Base-by-base conservation (phyloP, 2,888 invertebrate species). In the Hesperia comma region DNA sequence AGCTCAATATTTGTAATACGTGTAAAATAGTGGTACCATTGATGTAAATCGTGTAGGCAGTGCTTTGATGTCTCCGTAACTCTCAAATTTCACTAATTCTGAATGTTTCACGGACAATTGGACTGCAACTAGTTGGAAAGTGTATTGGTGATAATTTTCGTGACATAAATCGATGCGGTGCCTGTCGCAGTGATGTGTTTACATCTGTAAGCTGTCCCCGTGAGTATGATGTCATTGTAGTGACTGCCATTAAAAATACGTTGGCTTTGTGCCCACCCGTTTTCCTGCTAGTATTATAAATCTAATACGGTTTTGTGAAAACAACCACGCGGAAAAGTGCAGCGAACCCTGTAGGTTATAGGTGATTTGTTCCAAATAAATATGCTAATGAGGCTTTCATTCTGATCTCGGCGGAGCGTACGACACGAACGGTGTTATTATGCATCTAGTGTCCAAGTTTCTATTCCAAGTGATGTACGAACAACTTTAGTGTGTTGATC, bases 261-360 rank as follows among this genome's bases (percentile, higher is more conserved):
- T 91, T 92, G 92, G 92, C 92, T 91, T 86, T 87, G 88, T 92
- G 92, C 92, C 92, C 92, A 92, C 86, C 89, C 86, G 80, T 90
- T 91, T 91, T 87, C 88, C 87, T 87, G 80, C 80, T 84, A 84
- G 82, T 75, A 74, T 84, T 83, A 84, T 81, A 82, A 86, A 83
- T 85, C 74, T 76, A 81, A 85, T 80, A 83, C 77, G 73, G 79
- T 82, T 89, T 86, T 80, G 79, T 75, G 79, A 79, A 84, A 82
- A 84, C 76, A 84, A 81, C 79, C 86, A 88, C 83, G 87, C 81
- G 87, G 82, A 82, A 82, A 84, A 80, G 83, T 82, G 74, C 83
- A 84, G 81, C 78, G 82, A 84, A 84, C 81, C 82, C 82, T 83
- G 72, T 84, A 86, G 88, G 88, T 88, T 88, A 86, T 79, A 81